A percentile compares a stretch with the other conserved stretches of the same genome.
Conservation (phyloP, 2,113 vertebrate species). For the Pelecanus crispus region DNA sequence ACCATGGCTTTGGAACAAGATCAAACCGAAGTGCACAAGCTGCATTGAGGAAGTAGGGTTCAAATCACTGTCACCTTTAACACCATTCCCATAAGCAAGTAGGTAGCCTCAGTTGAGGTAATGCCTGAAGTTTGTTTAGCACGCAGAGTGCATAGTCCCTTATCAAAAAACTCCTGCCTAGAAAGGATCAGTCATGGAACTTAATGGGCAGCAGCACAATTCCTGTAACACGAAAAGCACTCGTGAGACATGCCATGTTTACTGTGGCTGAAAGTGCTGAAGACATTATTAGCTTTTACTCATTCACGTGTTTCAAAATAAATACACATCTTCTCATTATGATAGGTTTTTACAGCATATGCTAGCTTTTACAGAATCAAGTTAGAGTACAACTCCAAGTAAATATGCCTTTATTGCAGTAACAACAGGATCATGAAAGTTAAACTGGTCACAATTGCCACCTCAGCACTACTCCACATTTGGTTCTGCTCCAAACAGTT, state of each 20-base stretch:
- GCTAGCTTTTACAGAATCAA: neutral
- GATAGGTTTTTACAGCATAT: neutral
- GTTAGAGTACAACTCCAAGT: neutral
- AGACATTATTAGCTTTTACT: neutral
- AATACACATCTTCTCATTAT: neutral
- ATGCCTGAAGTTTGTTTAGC: neutral
- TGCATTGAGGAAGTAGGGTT: neutral
- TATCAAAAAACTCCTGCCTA: neutral
- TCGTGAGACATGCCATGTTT: neutral
- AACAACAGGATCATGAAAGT: neutral
- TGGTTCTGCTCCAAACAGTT: neutral
- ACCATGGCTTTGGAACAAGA: neutral
- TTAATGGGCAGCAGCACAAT: neutral
- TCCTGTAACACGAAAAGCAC: neutral
- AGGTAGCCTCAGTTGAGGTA: neutral
- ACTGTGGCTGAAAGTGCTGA: neutral
- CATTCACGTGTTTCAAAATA: neutral
- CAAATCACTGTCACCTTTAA: neutral
- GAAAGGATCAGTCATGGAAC: neutral
- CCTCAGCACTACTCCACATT: neutral
- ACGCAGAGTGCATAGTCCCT: neutral
- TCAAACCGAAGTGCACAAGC: neutral
- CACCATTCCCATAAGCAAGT: neutral
- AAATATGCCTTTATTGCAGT: neutral
- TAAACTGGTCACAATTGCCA: neutral